phyloP scores from a whole-genome alignment of 2,113 vertebrate genomes.

The Mirounga angustirostris region DNA sequence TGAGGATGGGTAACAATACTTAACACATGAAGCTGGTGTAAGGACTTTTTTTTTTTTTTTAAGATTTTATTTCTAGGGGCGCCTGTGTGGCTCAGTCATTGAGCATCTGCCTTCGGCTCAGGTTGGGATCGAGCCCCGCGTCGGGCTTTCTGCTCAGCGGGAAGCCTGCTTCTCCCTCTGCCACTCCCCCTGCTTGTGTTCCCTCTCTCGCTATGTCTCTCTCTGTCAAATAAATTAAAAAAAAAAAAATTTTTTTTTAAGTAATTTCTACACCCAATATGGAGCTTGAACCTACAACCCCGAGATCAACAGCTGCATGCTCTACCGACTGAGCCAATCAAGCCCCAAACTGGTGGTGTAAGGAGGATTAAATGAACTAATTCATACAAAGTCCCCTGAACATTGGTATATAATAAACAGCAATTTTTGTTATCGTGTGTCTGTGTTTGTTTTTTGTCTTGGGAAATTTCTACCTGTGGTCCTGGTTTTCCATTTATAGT shows the following conservation, averaged over 20 bases:
- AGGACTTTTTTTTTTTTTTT: background rate
- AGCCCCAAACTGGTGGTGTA: background rate
- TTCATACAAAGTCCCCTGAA: background rate
- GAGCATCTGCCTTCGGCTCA: too few species aligned
- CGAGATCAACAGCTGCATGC: background rate
- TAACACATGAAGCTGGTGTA: background rate
- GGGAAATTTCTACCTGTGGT: background rate
- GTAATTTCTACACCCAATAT: background rate
- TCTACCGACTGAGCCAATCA: background rate
- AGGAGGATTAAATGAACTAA: background rate
- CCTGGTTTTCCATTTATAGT: background rate
- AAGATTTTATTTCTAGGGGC: background rate
- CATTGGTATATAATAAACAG: background rate
- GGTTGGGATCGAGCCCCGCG: too few species aligned
- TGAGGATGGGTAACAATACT: background rate
- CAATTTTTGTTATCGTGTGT: background rate
- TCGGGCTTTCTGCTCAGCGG: too few species aligned
- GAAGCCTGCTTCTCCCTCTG: too few species aligned
- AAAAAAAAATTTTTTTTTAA: background rate
- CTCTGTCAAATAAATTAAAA: too few species aligned
- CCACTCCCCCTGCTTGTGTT: too few species aligned
- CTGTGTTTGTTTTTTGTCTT: background rate
- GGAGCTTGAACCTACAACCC: background rate
- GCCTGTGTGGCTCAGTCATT: too few species aligned
- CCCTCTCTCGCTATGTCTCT: too few species aligned